Percentiles rank a stretch among this genome's conserved stretches.
phyloP scores from a whole-genome alignment of 2,113 vertebrate species.

The Phalacrocorax pelagicus region DNA sequence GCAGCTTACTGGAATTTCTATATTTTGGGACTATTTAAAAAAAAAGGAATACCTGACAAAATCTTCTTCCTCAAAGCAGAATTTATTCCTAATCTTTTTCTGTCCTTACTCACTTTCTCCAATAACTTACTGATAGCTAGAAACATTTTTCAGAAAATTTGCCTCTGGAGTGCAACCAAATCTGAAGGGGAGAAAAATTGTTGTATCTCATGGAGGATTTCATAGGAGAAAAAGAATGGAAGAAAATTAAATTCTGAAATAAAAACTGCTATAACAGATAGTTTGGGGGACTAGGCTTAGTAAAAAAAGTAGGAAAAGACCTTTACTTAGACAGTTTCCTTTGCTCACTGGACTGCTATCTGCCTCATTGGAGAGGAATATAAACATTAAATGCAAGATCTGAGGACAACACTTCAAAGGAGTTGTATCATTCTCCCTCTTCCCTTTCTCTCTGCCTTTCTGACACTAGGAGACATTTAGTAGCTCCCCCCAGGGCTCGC shows the following conservation, averaged over 20 bases:
- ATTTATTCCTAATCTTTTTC: background rate
- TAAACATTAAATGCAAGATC: background rate
- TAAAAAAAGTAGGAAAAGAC: background rate
- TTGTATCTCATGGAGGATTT: background rate
- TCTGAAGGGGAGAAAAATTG: background rate
- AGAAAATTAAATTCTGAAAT: constrained; percentile 13
- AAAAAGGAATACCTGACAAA: background rate
- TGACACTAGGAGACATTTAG: background rate
- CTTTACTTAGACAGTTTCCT: background rate
- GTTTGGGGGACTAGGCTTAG: background rate
- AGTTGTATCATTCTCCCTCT: background rate
- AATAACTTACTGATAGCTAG: background rate
- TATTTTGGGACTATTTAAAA: background rate
- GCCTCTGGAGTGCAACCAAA: background rate
- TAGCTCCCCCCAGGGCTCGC: background rate
- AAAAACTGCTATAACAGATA: background rate
- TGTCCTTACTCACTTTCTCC: background rate
- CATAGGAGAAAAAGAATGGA: background rate
- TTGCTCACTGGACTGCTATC: background rate
- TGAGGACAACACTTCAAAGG: background rate
- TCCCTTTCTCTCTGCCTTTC: background rate
- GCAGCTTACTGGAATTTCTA: background rate
- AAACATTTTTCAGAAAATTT: constrained; percentile 3
- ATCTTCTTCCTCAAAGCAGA: background rate
- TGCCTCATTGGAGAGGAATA: background rate